Percentiles rank a stretch among this genome's conserved stretches.
These are phyloP conservation scores for Villa cingulata DNA, from an alignment of 2,888 invertebrate genomes.

Conservation along the genomic window DNA sequence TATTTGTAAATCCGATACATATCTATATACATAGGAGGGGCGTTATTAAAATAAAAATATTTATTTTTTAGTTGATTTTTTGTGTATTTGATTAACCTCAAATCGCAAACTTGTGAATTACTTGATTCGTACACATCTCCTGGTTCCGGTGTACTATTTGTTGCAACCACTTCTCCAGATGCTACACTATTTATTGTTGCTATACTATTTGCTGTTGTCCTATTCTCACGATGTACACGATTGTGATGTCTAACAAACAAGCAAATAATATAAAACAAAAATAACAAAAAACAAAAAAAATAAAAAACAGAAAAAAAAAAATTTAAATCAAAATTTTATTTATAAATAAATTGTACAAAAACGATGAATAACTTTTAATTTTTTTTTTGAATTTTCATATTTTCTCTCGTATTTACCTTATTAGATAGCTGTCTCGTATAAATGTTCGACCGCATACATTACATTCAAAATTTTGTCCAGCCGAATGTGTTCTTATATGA, in stretches of 20 bases:
- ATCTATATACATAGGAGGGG: conserved; percentile 9
- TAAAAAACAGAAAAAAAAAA: not conserved
- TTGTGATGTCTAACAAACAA: conserved; percentile 53
- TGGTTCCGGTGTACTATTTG: conserved; percentile 17
- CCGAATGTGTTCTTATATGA: conserved; percentile 60
- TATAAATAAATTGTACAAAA: not conserved
- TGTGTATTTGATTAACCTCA: conserved; percentile 16
- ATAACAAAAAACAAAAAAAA: too few species aligned
- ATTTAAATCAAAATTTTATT: not conserved
- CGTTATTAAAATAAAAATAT: not conserved
- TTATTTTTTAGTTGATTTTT: not conserved
- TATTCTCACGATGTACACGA: conserved; percentile 54
- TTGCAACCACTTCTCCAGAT: conserved; percentile 22
- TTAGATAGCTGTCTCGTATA: conserved; percentile 63
- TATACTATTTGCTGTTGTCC: conserved; percentile 44
- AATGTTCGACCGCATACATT: conserved; percentile 61
- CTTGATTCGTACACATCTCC: conserved; percentile 20
- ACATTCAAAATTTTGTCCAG: conserved; percentile 57
- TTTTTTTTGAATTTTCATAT: too few species aligned
- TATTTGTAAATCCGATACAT: conserved; percentile 20
- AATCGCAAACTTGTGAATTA: conserved; percentile 22
- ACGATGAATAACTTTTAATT: not conserved
- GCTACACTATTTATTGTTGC: conserved; percentile 40
- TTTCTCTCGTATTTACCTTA: conserved; percentile 37
- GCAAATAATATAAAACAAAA: too few species aligned